phyloP scores from a whole-genome alignment of 2,113 vertebrate genomes.

The Hystrix brachyura region DNA sequence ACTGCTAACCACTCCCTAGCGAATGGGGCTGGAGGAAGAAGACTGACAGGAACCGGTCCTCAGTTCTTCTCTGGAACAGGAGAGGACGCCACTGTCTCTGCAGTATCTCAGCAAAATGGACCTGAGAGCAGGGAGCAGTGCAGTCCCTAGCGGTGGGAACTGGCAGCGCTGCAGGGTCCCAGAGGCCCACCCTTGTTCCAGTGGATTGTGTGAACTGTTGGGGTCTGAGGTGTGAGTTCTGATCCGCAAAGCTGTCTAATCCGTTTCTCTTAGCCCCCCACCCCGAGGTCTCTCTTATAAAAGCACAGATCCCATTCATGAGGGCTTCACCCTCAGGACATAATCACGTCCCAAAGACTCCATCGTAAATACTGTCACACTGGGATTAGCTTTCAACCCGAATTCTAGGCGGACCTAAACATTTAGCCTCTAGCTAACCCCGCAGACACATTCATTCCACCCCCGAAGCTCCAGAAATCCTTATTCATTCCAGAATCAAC shows the following conservation, averaged over 20 bases:
- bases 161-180: background rate
- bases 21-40: background rate
- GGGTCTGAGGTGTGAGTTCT: conserved; percentile 24
- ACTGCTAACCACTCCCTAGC: background rate
- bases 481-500: background rate
- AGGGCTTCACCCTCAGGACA: background rate
- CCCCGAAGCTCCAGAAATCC: background rate
- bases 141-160: background rate
- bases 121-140: background rate
- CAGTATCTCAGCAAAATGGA: background rate
- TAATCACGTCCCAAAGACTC: background rate
- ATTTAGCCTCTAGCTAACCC: background rate
- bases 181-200: background rate
- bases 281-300: background rate
- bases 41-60: background rate
- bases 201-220: background rate
- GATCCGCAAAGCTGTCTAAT: conserved; percentile 70
- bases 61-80: background rate
- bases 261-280: conserved; percentile 60
- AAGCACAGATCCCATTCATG: background rate
- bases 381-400: background rate
- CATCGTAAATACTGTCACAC: background rate
- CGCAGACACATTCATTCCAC: background rate
- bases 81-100: background rate
- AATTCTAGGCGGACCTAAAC: background rate